Conservation (phyloP, 53 echinoderm and acorn worm genomes). For the Astropecten irregularis region DNA sequence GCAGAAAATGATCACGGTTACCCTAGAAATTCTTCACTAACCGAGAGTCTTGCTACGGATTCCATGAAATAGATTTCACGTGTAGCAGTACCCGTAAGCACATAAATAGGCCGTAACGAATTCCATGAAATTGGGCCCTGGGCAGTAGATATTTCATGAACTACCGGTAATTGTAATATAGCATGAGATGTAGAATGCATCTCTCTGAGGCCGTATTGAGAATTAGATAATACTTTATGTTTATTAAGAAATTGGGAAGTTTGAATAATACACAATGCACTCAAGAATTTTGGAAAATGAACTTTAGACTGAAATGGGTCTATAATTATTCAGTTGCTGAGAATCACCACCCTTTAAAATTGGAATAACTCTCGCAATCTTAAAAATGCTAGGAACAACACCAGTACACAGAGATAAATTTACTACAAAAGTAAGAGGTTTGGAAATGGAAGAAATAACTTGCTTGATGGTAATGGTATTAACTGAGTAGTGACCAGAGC, state of each 20-base stretch:
- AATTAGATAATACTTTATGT: background rate
- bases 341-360: conserved; percentile 21
- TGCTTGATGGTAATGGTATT: background rate
- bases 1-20: too few species aligned
- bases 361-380: conserved; percentile 40
- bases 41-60: too few species aligned
- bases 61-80: background rate
- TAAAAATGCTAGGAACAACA: conserved; percentile 15
- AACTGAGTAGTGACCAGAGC: background rate
- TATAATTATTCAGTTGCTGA: conserved; percentile 19
- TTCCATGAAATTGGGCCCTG: too few species aligned
- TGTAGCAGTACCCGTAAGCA: too few species aligned
- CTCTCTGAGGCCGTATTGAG: conserved; percentile 33
- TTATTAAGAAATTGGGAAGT: conserved; percentile 6
- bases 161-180: background rate
- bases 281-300: conserved; percentile 37
- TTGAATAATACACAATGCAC: conserved; percentile 1
- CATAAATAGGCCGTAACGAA: too few species aligned
- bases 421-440: conserved; percentile 20
- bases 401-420: conserved; percentile 24
- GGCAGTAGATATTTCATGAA: conserved; percentile 43
- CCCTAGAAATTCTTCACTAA: too few species aligned
- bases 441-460: background rate
- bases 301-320: conserved; percentile 38
- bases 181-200: conserved; percentile 31